Base-by-base conservation (phyloP, 2,888 invertebrate genomes). In the Chrysopilus asiliformis region DNA sequence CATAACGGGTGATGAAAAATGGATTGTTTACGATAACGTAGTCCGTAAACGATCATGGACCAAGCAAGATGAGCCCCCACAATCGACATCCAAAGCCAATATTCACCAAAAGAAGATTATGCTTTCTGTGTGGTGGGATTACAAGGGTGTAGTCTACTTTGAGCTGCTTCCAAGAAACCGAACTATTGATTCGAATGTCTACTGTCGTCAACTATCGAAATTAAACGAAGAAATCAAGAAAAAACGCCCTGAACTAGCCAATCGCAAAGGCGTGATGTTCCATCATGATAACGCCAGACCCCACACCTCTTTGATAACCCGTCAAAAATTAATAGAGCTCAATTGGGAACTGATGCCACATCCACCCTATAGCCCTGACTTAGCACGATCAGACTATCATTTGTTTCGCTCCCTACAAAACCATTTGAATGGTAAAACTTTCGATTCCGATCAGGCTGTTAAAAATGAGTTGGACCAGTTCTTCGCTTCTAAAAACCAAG, bases 1-100 rank as follows among this genome's bases (percentile, higher is more conserved):
- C 29, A 33, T n/a, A n/a, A n/a, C n/a, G n/a, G 33, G 29, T 12
- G 38, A 33, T 33, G 28, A 33, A 31, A 38, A 38, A 29, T 38
- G 33, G 38, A 33, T 33, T 22, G 38, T 38, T 28, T 33, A 33
- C 33, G 27, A 38, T 19, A 33, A 38, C 28, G 33, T 33, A 38
- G n/a, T n/a, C n/a, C n/a, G n/a, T n/a, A n/a, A n/a, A n/a, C n/a
- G n/a, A n/a, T 37, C 37, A 17, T 32, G 27, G 37, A 30, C 19
- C 19, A 34, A 25, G 15, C 13, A 25, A 34, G 25, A 34, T 18
- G 34, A 34, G n/a, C 18, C 14, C 13, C 9, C 20, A 22, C 12
- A 32, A 32, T 22, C 32, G 32, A 22, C 32, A 22, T 22, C 32
- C 12, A 22, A 22, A 32, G 4, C 32, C 13, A 13, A 32, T 13